Base-by-base conservation (phyloP, 1,140 invertebrate genomes). In the Cydia splendana region DNA sequence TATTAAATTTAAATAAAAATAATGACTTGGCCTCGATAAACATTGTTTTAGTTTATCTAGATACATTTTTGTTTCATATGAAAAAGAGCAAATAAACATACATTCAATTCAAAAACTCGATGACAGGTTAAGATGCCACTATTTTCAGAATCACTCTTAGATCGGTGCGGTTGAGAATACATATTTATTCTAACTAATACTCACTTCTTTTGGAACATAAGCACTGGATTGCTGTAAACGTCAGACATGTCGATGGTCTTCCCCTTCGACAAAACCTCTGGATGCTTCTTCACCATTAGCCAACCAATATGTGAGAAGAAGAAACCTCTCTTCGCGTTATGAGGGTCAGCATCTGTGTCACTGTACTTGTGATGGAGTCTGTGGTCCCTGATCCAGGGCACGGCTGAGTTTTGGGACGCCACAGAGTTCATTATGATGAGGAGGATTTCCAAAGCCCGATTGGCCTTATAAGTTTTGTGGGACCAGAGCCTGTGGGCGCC, bases 401-500 rank as follows among this genome's bases (percentile, higher is more conserved):
- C 94, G 6, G 93, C 92, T 74, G 91, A 88, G 80, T 95, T 95
- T 91, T 95, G 93, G 80, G 94, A 94, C 30, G 97, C 95, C 76
- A 97, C 94, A 9, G 95, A 96, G 83, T 97, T 96, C 28, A 96
- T 92, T 42, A 96, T 80, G 2, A 95, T 93, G n/a, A 98, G 91
- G 53, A 98, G 82, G 7, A 97, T 82, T 80, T 95, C 91, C 15
- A 97, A 88, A 0, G 96, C 97, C 90, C 95, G 94, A 84, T 94
- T 96, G 1, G 97, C 97, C 91, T 97, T 97, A 93, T 97, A 98
- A 0, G 97, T 94, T 79, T 95, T 93, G 89, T 98, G 97, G 13
- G 96, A 95, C 97, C 97, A 98, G 42, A 98, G 92, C 77, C 97
- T 94, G 86, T 98, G 97, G 10, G 95, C 96, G 51, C 97, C 97